Evolutionary conservation across 2,888 invertebrate genomes (phyloP), one percentile per base, ranked within the genome.

Genomic region (Mimachlamys varia): DNA sequence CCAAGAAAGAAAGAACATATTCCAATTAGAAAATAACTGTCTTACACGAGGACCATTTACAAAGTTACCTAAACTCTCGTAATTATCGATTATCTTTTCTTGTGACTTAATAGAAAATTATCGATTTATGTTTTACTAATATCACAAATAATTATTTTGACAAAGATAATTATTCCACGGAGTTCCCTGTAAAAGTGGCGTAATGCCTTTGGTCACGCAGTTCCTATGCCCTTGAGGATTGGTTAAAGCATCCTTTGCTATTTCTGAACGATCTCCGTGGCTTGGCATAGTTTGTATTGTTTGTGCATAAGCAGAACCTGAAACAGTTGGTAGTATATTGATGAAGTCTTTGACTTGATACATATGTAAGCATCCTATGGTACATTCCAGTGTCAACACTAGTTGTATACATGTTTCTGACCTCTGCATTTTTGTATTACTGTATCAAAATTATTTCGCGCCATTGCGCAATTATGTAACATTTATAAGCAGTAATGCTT

Each of bases 61-160:
- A 33, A 27, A 33, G 2, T 33, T 7, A 76, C 33, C 17, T 33
- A 10, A 4, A 27, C 33, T 2, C 12, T 76, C 33, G 7, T 13
- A 12, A 33, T 76, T 76, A 76, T 33, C 76, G 76, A 76, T 76
- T 76, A 22, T 76, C 13, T 76, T n/a, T 76, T 27, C 33, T 33
- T 33, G 13, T 12, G 33, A 76, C 76, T 33, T 76, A 33, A 76
- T 76, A 76, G 33, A 33, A 76, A 76, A 27, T 33, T 76, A 76
- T 33, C 76, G 76, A 76, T 76, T 76, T 12, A 7, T 76, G 22
- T 76, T 76, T 33, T 76, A 33, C 76, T 76, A 76, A 76, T 76
- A 76, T 76, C 76, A 76, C 76, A 76, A 76, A 76, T 76, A 33
- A 76, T 76, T 27, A 76, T 76, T 76, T 33, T 76, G 76, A 33